phyloP scores from a whole-genome alignment of 2,797 vertebrate genomes.

The Carcharodon carcharias region DNA sequence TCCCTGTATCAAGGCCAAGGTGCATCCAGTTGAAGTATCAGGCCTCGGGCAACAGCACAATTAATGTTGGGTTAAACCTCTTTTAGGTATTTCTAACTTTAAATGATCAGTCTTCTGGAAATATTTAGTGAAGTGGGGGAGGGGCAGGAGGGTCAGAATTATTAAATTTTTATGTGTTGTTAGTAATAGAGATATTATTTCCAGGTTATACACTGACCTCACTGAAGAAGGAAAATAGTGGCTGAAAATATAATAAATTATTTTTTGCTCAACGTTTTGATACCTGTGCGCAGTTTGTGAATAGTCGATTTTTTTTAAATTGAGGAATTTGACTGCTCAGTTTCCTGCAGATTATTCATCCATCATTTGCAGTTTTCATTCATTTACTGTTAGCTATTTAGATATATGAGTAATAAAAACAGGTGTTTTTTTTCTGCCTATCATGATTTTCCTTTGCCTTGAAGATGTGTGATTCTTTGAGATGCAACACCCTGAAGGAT shows the following conservation, averaged over 20 bases:
- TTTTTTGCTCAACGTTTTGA: not conserved
- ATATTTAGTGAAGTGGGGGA: not conserved
- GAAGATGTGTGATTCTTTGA: not conserved
- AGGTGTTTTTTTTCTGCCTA: not conserved
- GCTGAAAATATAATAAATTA: not conserved
- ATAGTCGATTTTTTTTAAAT: not conserved
- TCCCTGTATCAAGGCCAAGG: not conserved
- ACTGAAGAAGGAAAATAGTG: not conserved
- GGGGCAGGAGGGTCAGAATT: not conserved
- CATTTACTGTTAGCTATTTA: not conserved
- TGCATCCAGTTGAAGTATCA: not conserved
- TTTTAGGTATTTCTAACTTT: not conserved
- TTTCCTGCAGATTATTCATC: not conserved
- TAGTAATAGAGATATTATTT: not conserved
- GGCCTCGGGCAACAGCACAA: not conserved
- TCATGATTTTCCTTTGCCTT: not conserved
- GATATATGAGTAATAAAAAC: not conserved
- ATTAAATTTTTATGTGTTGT: not conserved
- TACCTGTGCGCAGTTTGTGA: not conserved
- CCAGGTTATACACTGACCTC: not conserved
- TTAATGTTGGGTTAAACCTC: not conserved
- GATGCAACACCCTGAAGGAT: not conserved
- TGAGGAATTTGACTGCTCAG: not conserved
- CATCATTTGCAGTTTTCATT: not conserved
- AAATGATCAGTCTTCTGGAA: not conserved